Base-by-base conservation (phyloP, 2,888 invertebrate genomes). In the Clitarchus hookeri region DNA sequence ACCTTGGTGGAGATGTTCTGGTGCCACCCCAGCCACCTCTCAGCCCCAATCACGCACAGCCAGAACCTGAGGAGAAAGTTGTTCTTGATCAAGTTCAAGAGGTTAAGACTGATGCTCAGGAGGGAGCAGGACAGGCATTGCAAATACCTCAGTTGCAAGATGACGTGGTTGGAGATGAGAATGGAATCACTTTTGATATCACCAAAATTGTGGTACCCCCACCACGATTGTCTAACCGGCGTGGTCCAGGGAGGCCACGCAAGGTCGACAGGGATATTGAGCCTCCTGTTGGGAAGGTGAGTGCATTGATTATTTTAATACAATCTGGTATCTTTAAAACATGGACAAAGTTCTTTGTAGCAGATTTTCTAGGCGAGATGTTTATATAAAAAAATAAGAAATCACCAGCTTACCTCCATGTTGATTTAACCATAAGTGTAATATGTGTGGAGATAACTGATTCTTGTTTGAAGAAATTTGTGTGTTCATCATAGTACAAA, bases 231-330 rank as follows among this genome's bases (percentile, higher is more conserved):
- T 77, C 77, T 25, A 27, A 65, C 26, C 88, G 86, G 80, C 87
- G 88, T 85, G 88, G 88, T 0, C 88, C 87, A 23, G 88, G 88
- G 19, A 86, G 87, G 44, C 87, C 88, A 2, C 84, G 87, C 48
- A 87, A 85, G 83, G 87, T 87, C 12, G 87, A 88, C 25, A 79
- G 86, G 6, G 87, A 88, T 77, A 85, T 88, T 12, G 87, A 88
- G 13, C 88, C 88, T 44, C 88, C 88, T n/a, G 85, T 88, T 54
- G 88, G 88, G 23, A 88, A 88, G 87, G 88, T 88, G 83, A n/a
- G 65, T 65, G 36, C 36, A 36, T 1, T 36, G 36, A 36, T 36
- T 36, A 3, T 36, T 36, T 36, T 36, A 36, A 36, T 36, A 36
- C 36, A 36, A 4, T 36, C 36, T 36, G 36, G 36, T 4, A 36